Conservation (phyloP, 1,140 invertebrate genomes). For the Conopomorpha cramerella region DNA sequence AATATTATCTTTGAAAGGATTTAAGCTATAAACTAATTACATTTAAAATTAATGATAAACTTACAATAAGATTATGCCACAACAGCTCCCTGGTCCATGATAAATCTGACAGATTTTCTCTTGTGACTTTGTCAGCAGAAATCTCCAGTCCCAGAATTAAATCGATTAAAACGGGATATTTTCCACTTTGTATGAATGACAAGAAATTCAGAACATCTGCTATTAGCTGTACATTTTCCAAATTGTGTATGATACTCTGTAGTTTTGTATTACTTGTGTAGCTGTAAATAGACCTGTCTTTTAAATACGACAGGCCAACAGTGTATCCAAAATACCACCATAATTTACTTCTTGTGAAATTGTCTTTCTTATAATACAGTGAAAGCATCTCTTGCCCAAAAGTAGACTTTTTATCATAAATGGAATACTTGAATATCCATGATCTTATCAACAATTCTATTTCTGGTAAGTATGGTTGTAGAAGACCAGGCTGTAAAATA, state of each 20-base stretch:
- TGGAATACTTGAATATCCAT: slow-evolving; percentile 63
- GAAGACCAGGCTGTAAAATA: slow-evolving; percentile 53
- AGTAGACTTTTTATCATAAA: slow-evolving; percentile 56
- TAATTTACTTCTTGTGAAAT: slow-evolving; percentile 53
- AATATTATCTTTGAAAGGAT: background rate
- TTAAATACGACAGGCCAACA: slow-evolving; percentile 58
- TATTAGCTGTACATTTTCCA: slow-evolving; percentile 60
- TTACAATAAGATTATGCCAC: slow-evolving; percentile 72
- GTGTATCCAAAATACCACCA: slow-evolving; percentile 61
- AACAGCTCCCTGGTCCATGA: slow-evolving; percentile 68
- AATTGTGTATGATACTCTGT: slow-evolving; percentile 49
- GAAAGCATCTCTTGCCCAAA: slow-evolving; percentile 68
- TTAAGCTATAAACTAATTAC: background rate
- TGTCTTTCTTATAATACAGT: slow-evolving; percentile 60
- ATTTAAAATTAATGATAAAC: slow-evolving; percentile 11
- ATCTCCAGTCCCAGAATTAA: slow-evolving; percentile 59
- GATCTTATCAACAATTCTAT: slow-evolving; percentile 62
- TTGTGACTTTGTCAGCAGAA: slow-evolving; percentile 50
- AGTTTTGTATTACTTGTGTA: slow-evolving; percentile 53
- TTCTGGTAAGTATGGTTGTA: slow-evolving; percentile 61
- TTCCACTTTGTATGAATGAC: slow-evolving; percentile 65
- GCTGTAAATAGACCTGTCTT: slow-evolving; percentile 56
- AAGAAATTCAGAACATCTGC: slow-evolving; percentile 65
- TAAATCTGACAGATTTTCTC: slow-evolving; percentile 61
- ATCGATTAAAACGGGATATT: slow-evolving; percentile 64